phyloP scores from a whole-genome alignment of 1,140 invertebrate genomes.

The Pentalonia nigronervosa region DNA sequence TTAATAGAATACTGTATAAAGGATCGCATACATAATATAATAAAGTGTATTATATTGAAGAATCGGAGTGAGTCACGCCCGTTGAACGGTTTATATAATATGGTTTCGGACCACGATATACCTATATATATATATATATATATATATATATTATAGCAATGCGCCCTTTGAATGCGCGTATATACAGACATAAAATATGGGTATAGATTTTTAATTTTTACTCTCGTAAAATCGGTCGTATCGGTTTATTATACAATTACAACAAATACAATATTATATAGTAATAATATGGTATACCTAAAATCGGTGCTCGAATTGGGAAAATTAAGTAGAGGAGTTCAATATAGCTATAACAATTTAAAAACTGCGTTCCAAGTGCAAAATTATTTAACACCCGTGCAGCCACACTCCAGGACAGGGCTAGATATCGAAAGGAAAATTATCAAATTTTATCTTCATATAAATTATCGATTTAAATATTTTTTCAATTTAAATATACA shows the following conservation, averaged over 20 bases:
- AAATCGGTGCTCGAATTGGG: too few relatives aligned
- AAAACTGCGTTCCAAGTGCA: too few relatives aligned
- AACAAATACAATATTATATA: too few relatives aligned
- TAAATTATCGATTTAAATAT: too few relatives aligned
- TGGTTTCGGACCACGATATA: not conserved
- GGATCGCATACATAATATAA: not conserved
- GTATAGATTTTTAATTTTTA: constrained; percentile 14
- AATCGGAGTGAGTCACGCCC: not conserved
- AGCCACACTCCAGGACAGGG: too few relatives aligned
- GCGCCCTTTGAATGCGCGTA: not conserved
- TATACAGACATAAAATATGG: not conserved
- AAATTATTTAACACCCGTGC: too few relatives aligned
- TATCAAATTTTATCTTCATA: too few relatives aligned
- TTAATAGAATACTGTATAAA: not conserved
- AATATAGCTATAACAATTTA: too few relatives aligned
- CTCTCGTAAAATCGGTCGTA: not conserved
- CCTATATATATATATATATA: not conserved
- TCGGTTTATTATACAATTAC: not conserved
- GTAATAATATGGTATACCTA: too few relatives aligned
- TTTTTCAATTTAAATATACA: too few relatives aligned
- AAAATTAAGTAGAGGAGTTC: too few relatives aligned
- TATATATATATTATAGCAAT: not conserved
- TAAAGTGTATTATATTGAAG: not conserved
- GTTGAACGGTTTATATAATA: not conserved
- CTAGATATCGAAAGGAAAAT: too few relatives aligned